Base-by-base conservation (phyloP, 1,140 invertebrate species). In the Parasteatoda tepidariorum region DNA sequence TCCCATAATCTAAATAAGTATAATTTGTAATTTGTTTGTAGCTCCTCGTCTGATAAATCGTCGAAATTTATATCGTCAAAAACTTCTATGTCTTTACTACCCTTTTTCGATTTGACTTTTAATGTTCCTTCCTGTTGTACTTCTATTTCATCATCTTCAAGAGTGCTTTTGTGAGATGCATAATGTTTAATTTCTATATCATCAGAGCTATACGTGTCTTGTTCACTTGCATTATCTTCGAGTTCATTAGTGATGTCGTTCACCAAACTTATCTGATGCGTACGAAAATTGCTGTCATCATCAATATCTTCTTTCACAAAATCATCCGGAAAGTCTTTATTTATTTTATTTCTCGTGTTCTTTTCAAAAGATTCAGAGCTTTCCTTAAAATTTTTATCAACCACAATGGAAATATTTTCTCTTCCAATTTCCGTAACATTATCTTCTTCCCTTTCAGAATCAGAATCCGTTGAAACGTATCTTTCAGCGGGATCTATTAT, bases 11-110 rank as follows among this genome's bases (percentile, higher is more conserved):
- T 55, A 0, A 13, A 22, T 28, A 79, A 59, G 41, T 48, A 79
- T 11, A 68, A 22, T 28, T 79, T 28, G 22, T 79, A 79, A 38
- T 79, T 64, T 9, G 59, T 68, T 68, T 68, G 62, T 7, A 79
- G 54, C n/a, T 79, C 76, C 59, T 79, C 76, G 28, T 79, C 76
- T 0, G 76, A 79, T 18, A 79, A 22, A 3, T 26, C 31, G 57
- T 79, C 76, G 13, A 79, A 79, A 38, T 79, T 79, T 6, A 79
- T 67, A 6, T 57, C 64, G 15, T 79, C 64, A 18, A 34, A 68
- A 38, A 68, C 22, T 22, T 79, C 76, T 3, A n/a, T n/a, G 7
- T 66, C 61, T n/a, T n/a, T n/a, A 5, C 22, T 68, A 55, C 41
- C 9, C 6, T 30, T 11, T 15, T 61, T 61, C 22, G 66, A 41